Evolutionary conservation across 1,140 invertebrate genomes (phyloP), one percentile per base, ranked within the genome.

Genomic region (Eulimnadia texana): DNA sequence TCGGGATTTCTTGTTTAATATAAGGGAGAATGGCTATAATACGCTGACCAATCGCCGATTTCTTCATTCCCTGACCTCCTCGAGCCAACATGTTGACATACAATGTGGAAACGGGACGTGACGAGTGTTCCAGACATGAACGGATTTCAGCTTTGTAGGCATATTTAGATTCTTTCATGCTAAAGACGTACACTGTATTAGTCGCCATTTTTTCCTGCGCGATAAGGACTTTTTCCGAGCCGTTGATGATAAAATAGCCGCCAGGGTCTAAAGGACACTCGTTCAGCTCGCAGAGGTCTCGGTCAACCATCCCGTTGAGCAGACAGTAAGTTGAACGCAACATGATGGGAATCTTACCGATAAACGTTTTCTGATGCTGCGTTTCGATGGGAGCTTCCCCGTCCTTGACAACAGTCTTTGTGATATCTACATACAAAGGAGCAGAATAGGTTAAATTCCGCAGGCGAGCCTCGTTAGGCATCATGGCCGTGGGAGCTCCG

Each of bases 191-290:
- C 2, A 99, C 96, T 59, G 94, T 98, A 72, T 99, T 99, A 10
- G 95, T 98, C 13, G 96, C 95, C 95, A 99, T 99, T 76, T 98
- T 98, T 73, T 99, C 95, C 74, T 99, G 95, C 9, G 95, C 95
- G 74, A 99, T 98, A 0, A 99, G 74, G 0, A 88, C 83, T 73
- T 96, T 96, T 76, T 96, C 92, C 9, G 91, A 94, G 1, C 92
- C 92, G 71, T 96, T 96, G 50, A 96, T 94, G 67, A 96, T 90
- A 67, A 96, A 96, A 72, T 96, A 96, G 64, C 92, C 92, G 66
- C 92, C 96, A 54, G 96, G 96, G 80, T 99, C 96, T 22, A 99
- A 76, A 0, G 96, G 96, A 70, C 96, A 99, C 76, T 99, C 96
- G 72, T 99, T 99, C 64, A 99, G 82, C 76, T 99, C 94, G 51